Evolutionary conservation across 2,113 vertebrate species (phyloP).

Genomic region (Rhynchomys soricoides): DNA sequence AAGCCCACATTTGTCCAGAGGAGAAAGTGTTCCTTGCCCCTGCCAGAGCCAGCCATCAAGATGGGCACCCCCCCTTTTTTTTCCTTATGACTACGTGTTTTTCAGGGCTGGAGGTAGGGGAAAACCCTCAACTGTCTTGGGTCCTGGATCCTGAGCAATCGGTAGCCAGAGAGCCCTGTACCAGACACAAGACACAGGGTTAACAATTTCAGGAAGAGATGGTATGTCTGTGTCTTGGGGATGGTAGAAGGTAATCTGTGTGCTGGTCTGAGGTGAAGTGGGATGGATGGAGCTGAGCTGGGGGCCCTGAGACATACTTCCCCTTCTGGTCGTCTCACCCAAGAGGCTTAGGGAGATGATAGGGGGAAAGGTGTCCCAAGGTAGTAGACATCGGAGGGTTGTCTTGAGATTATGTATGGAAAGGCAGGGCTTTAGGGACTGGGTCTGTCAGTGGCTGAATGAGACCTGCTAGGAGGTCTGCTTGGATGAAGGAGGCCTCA

Average conservation of each 20-base stretch:
- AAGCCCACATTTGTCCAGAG: background rate
- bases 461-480: background rate
- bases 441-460: background rate
- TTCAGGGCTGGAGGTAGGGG: no score
- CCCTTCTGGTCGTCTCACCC: fast-evolving
- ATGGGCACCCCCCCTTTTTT: background rate
- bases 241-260: fast-evolving
- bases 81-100: background rate
- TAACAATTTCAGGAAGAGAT: background rate
- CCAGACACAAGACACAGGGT: background rate
- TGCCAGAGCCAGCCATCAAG: background rate
- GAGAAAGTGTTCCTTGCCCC: fast-evolving
- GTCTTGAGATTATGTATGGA: background rate
- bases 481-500: background rate
- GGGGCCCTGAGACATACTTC: background rate
- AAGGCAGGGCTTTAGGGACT: background rate
- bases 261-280: background rate
- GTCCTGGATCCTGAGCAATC: background rate
- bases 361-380: background rate
- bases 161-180: background rate
- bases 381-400: background rate
- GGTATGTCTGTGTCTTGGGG: background rate
- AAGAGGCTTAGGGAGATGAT: background rate
- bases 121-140: fast-evolving
- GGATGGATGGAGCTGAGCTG: no score